phyloP scores from a whole-genome alignment of 2,113 vertebrate genomes.

The Tachysurus vachellii region DNA sequence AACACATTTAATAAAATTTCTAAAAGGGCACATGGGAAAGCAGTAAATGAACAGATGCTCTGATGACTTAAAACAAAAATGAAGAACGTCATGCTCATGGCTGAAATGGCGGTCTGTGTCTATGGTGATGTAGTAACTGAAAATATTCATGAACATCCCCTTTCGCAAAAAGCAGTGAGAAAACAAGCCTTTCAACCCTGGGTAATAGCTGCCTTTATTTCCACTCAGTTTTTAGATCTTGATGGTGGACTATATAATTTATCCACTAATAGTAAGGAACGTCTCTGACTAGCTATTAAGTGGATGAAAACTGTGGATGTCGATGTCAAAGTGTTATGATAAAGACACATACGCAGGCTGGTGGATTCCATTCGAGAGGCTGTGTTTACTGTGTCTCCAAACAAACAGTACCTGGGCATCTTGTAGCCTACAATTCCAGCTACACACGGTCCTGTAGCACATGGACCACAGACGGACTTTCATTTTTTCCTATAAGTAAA shows the following conservation, averaged over 20 bases:
- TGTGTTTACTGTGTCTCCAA: slow-evolving; percentile 82
- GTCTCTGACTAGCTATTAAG: no score
- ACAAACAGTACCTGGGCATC: slow-evolving; percentile 81
- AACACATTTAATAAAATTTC: no score
- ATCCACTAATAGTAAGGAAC: neutral
- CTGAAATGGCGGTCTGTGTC: slow-evolving; percentile 29
- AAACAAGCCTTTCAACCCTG: neutral
- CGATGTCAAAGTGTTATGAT: neutral
- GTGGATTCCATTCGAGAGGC: slow-evolving; percentile 82
- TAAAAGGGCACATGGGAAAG: neutral
- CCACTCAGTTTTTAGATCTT: neutral
- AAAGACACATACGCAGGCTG: slow-evolving; percentile 72
- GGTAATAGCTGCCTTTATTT: neutral
- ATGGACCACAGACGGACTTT: neutral
- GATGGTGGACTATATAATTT: neutral
- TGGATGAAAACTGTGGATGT: neutral
- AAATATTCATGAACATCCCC: slow-evolving; percentile 43
- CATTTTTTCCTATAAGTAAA: neutral
- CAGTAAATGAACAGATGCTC: neutral
- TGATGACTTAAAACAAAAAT: neutral
- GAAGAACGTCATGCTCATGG: neutral
- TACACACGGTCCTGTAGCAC: slow-evolving; percentile 72
- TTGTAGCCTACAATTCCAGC: slow-evolving; percentile 82
- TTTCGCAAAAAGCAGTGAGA: neutral
- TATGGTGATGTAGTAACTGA: slow-evolving; percentile 46